phyloP scores from a whole-genome alignment of 2,113 vertebrate species.

The Taxidea taxus region DNA sequence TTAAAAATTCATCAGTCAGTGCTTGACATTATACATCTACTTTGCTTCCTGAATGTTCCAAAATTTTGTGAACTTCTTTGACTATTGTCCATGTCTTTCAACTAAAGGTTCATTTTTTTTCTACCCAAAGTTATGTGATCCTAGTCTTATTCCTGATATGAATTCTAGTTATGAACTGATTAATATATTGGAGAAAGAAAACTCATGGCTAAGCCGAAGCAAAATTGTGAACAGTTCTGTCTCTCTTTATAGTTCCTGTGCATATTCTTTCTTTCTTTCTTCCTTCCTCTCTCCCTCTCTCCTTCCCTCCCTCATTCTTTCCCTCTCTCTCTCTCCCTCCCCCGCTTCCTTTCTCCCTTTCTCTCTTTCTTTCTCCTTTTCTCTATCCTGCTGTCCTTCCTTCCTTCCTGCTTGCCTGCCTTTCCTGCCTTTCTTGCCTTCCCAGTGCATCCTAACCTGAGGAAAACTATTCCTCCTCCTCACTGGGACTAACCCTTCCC shows the following conservation, averaged over 20 bases:
- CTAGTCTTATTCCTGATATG: background rate
- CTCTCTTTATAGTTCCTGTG: background rate
- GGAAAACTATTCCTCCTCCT: background rate
- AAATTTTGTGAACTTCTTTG: background rate
- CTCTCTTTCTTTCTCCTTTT: fast-evolving
- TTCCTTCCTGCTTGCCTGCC: too few relatives aligned
- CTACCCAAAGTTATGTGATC: background rate
- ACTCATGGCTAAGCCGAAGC: background rate
- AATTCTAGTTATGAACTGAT: background rate
- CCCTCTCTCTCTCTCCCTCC: too few relatives aligned
- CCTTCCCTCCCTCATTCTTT: too few relatives aligned
- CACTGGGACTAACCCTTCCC: background rate
- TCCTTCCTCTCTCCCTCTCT: too few relatives aligned
- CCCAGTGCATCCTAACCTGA: background rate
- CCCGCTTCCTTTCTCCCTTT: fast-evolving
- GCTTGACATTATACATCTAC: background rate
- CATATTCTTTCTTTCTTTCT: too few relatives aligned
- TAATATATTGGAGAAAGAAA: background rate
- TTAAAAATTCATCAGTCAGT: background rate
- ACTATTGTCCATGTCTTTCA: background rate
- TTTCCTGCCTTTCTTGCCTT: too few relatives aligned
- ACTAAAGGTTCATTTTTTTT: background rate
- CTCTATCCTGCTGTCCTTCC: too few relatives aligned
- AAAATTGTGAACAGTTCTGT: background rate
- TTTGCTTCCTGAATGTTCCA: background rate